Evolutionary conservation across 2,888 invertebrate species (phyloP).

Genomic region (Tiliacea citrago): DNA sequence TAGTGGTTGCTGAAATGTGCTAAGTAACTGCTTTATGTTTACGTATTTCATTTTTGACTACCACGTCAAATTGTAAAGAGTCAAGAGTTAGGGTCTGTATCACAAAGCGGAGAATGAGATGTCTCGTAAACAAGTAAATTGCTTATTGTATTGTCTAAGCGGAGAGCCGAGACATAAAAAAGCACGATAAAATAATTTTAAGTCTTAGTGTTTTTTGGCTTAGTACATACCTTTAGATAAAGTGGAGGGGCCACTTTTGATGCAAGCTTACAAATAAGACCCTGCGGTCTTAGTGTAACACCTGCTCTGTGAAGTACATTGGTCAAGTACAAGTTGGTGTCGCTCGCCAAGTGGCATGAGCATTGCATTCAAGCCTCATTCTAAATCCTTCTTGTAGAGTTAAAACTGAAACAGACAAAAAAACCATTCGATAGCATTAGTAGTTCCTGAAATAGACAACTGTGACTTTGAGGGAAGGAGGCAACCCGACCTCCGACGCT

Average conservation of each 20-base stretch:
- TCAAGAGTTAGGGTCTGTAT: not conserved
- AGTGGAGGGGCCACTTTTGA: not conserved
- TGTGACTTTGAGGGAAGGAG: too few species aligned
- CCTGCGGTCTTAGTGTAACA: too few species aligned
- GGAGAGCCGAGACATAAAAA: too few species aligned
- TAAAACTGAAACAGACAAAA: not conserved
- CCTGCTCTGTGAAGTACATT: not conserved
- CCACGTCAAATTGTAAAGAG: not conserved
- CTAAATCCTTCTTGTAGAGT: not conserved
- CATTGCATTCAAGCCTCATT: not conserved
- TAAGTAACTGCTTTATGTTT: not conserved
- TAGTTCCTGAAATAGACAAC: not conserved
- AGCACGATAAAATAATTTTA: too few species aligned
- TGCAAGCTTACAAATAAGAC: not conserved
- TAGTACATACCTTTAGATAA: too few species aligned
- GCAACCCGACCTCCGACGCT: too few species aligned
- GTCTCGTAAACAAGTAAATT: too few species aligned
- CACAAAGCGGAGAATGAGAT: not conserved
- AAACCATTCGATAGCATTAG: not conserved
- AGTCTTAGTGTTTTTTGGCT: too few species aligned
- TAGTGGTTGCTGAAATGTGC: not conserved
- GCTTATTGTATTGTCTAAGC: too few species aligned
- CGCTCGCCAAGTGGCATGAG: not conserved
- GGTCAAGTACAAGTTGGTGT: not conserved
- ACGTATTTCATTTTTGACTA: not conserved